These are phyloP conservation scores for Paracyclopina nana DNA, from an alignment of 1,140 invertebrate species.

Conservation along the genomic window DNA sequence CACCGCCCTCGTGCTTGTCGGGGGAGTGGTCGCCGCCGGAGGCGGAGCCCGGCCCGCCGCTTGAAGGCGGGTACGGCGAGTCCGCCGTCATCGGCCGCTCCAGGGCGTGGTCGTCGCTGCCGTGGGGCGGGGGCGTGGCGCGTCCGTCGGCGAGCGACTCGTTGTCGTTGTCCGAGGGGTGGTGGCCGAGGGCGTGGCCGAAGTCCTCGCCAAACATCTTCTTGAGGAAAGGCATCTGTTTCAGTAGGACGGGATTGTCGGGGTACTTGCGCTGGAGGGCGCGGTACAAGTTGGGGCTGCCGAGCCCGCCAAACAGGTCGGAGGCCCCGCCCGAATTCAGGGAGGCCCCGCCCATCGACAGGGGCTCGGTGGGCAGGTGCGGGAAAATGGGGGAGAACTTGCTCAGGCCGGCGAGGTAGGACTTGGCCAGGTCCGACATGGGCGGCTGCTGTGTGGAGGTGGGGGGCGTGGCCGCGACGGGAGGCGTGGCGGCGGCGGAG, in stretches of 20 bases:
- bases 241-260: constrained; percentile 9
- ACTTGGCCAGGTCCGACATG: not conserved
- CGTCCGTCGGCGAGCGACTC: not conserved
- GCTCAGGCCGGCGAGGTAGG: not conserved
- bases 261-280: constrained; percentile 14
- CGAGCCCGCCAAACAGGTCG: constrained; percentile 1
- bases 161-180: not conserved
- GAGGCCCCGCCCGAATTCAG: no score
- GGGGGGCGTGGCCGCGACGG: not conserved
- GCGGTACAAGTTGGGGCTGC: constrained; percentile 12
- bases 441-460: not conserved
- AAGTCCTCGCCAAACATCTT: constrained; percentile 10
- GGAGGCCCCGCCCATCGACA: no score
- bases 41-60: not conserved
- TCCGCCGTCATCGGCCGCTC: not conserved
- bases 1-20: not conserved
- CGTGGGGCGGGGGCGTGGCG: not conserved
- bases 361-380: not conserved
- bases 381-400: constrained; percentile 4
- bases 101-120: not conserved
- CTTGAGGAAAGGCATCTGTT: constrained; percentile 16
- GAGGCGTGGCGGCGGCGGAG: not conserved
- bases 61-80: not conserved
- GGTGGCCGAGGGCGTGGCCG: not conserved
- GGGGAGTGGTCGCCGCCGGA: not conserved